These are phyloP conservation scores for Barbus barbus DNA, from an alignment of 2,113 vertebrate genomes.

Conservation along the genomic window DNA sequence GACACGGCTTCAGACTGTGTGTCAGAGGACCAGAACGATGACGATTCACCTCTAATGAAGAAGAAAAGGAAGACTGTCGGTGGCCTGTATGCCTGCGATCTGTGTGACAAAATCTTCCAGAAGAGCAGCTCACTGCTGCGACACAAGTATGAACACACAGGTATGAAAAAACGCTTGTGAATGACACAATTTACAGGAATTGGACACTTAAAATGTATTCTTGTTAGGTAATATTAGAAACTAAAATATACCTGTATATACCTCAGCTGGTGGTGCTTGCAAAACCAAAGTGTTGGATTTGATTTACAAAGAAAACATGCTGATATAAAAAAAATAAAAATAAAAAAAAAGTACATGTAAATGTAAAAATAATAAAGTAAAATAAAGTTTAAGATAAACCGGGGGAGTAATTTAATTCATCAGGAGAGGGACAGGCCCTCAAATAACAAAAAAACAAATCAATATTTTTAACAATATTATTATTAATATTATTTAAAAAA, in stretches of 20 bases:
- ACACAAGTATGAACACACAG: conserved; percentile 99
- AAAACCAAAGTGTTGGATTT: too few species aligned
- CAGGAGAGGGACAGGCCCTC: too few species aligned
- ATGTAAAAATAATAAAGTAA: too few species aligned
- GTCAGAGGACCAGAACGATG: conserved; percentile 89
- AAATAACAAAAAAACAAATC: too few species aligned
- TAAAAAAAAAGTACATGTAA: too few species aligned
- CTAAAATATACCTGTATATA: background rate
- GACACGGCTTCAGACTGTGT: conserved; percentile 83
- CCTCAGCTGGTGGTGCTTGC: background rate
- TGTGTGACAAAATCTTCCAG: conserved; percentile 98
- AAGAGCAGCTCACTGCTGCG: conserved; percentile 96
- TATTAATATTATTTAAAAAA: too few species aligned
- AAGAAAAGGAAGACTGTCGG: conserved; percentile 87
- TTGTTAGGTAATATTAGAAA: background rate
- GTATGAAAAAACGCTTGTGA: conserved; percentile 65
- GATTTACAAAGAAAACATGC: too few species aligned
- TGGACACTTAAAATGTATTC: background rate
- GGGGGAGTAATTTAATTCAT: too few species aligned
- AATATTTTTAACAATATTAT: too few species aligned
- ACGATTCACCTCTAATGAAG: conserved; percentile 84
- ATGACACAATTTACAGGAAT: background rate
- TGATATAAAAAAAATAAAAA: too few species aligned
- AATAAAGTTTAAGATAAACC: too few species aligned
- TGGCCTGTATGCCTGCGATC: conserved; percentile 93